These are phyloP conservation scores for Vulpes vulpes DNA, from an alignment of 2,113 vertebrate genomes.

Conservation along the genomic window DNA sequence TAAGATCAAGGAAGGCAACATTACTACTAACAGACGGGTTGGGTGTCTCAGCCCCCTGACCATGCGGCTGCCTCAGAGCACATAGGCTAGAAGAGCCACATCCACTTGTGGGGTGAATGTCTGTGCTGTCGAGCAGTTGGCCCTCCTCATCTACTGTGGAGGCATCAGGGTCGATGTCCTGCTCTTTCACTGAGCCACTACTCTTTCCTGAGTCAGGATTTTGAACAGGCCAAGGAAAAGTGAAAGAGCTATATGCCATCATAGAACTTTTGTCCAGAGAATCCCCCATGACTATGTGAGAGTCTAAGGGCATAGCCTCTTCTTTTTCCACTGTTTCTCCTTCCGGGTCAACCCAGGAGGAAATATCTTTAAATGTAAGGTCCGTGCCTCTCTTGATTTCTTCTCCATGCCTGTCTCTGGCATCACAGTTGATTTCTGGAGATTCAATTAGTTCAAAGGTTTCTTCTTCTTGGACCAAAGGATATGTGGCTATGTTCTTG, in stretches of 20 bases:
- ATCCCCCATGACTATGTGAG: accelerated
- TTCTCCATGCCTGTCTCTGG: background rate
- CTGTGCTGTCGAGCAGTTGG: slow-evolving; percentile 19
- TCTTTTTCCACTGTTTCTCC: slow-evolving; percentile 65
- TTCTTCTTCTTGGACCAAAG: background rate
- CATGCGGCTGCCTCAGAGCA: background rate
- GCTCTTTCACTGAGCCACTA: accelerated
- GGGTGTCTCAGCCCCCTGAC: background rate
- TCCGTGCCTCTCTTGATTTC: background rate
- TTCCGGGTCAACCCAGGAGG: background rate
- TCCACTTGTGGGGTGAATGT: background rate
- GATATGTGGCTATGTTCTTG: background rate
- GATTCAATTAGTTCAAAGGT: slow-evolving; percentile 56
- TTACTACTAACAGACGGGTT: accelerated
- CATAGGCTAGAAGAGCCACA: accelerated
- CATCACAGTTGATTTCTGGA: slow-evolving; percentile 26
- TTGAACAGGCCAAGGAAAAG: background rate
- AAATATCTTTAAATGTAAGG: accelerated
- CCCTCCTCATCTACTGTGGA: slow-evolving; percentile 64
- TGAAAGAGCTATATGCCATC: accelerated
- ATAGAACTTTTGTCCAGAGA: accelerated
- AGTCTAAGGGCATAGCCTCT: background rate
- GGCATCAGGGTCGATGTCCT: slow-evolving; percentile 76
- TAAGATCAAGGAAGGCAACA: accelerated
- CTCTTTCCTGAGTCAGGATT: background rate